A percentile compares a stretch with the other conserved stretches of the same genome.
phyloP scores from a whole-genome alignment of 64 coral and sea anemone species.

The Astreopora myriophthalma region DNA sequence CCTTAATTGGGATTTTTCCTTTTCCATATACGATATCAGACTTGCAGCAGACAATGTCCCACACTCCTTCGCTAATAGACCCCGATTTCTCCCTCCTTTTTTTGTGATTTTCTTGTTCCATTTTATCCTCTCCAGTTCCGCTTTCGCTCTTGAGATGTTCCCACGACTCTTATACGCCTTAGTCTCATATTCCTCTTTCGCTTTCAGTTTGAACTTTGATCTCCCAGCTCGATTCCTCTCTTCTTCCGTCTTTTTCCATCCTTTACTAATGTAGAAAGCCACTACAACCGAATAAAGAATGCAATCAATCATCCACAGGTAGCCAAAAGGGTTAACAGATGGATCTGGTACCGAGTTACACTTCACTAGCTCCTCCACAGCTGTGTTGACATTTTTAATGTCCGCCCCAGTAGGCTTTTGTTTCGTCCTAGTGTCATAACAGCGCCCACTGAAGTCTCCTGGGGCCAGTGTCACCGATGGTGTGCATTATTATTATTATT shows the following conservation, averaged over 20 bases:
- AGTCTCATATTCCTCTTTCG: slow-evolving; percentile 37
- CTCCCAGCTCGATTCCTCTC: slow-evolving; percentile 3
- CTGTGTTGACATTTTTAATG: no score
- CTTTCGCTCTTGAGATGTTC: slow-evolving; percentile 49
- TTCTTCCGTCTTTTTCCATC: not conserved
- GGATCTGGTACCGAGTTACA: not conserved
- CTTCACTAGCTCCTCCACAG: no score
- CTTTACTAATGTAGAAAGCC: slow-evolving; percentile 4
- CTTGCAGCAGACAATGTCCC: slow-evolving; percentile 51
- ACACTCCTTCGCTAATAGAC: slow-evolving; percentile 31
- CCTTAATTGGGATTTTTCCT: slow-evolving; percentile 17
- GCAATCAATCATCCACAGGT: not conserved
- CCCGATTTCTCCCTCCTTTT: slow-evolving; percentile 27
- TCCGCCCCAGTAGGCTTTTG: no score
- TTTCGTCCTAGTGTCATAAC: no score
- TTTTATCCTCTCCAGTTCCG: slow-evolving; percentile 10
- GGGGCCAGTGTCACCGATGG: slow-evolving; percentile 22
- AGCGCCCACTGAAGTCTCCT: slow-evolving; percentile 23
- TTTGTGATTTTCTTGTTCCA: slow-evolving; percentile 35
- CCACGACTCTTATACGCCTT: slow-evolving; percentile 33
- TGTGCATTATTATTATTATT: no score
- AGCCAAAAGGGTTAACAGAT: not conserved
- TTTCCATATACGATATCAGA: slow-evolving; percentile 29
- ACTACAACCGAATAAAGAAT: not conserved
- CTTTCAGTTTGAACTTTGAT: slow-evolving; percentile 41